phyloP scores from a whole-genome alignment of 2,113 vertebrate genomes.

The Myiozetetes cayanensis region DNA sequence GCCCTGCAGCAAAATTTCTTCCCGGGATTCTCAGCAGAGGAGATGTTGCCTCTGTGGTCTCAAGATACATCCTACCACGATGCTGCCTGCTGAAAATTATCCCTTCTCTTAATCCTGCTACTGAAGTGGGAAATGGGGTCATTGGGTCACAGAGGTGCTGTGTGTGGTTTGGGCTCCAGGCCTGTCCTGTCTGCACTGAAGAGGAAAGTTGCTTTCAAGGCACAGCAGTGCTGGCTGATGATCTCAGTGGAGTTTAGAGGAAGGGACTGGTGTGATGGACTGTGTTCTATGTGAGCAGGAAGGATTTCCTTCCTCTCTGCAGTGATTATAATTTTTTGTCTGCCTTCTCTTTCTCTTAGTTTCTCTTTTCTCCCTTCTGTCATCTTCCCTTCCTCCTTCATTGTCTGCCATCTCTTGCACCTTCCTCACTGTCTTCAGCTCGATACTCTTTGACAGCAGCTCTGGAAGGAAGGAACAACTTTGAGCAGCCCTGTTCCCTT shows the following conservation, averaged over 20 bases:
- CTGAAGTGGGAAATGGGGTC: not conserved
- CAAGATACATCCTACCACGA: not conserved
- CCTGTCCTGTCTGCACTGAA: not conserved
- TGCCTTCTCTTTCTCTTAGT: not conserved
- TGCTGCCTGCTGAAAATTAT: not conserved
- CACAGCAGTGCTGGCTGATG: not conserved
- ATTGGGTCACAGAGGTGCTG: not conserved
- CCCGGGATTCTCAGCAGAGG: not conserved
- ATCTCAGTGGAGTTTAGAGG: not conserved
- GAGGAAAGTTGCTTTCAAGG: not conserved
- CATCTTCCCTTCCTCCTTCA: not conserved
- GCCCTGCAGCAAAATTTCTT: not conserved
- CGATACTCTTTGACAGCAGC: not conserved
- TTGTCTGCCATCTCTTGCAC: not conserved
- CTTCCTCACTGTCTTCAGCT: not conserved
- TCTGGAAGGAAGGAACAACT: not conserved
- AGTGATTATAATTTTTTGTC: not conserved
- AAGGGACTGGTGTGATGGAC: not conserved
- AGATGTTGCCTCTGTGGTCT: not conserved
- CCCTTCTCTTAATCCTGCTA: not conserved
- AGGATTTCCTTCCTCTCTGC: not conserved
- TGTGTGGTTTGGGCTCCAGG: not conserved
- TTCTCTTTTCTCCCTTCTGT: not conserved
- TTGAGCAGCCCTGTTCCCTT: not conserved
- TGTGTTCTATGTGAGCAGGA: accelerated